Conservation (phyloP, 2,113 vertebrate genomes). For the Rhea americana region DNA sequence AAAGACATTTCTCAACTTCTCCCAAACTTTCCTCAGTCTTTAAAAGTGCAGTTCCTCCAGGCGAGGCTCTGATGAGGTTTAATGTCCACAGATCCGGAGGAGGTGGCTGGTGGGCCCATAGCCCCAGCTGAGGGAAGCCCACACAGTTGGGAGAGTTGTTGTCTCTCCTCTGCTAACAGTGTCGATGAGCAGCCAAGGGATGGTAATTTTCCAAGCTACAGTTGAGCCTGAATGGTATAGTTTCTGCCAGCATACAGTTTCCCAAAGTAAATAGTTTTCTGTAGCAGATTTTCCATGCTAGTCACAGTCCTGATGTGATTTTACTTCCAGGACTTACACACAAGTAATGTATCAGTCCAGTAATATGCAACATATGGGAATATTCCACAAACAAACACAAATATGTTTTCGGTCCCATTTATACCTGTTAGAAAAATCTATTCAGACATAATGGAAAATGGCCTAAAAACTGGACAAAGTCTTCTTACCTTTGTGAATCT, state of each 20-base stretch:
- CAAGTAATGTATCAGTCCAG: not conserved
- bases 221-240: not conserved
- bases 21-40: not conserved
- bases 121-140: not conserved
- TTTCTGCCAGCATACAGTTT: not conserved
- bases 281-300: not conserved
- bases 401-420: not conserved
- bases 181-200: not conserved
- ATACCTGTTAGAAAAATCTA: not conserved
- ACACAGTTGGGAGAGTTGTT: not conserved
- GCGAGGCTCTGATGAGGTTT: not conserved
- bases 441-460: not conserved
- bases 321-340: not conserved
- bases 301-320: not conserved
- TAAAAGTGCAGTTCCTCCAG: not conserved
- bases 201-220: rapidly evolving
- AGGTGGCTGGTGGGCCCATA: not conserved
- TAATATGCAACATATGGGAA: not conserved
- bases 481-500: not conserved
- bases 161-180: not conserved
- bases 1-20: not conserved
- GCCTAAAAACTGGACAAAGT: not conserved
- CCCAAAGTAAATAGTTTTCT: constrained; percentile 1
- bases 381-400: not conserved
- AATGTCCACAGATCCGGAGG: not conserved